Percentiles rank a stretch among this genome's conserved stretches.
Conservation (phyloP, 2,888 invertebrate genomes). For the Eupithecia pulchellata region DNA sequence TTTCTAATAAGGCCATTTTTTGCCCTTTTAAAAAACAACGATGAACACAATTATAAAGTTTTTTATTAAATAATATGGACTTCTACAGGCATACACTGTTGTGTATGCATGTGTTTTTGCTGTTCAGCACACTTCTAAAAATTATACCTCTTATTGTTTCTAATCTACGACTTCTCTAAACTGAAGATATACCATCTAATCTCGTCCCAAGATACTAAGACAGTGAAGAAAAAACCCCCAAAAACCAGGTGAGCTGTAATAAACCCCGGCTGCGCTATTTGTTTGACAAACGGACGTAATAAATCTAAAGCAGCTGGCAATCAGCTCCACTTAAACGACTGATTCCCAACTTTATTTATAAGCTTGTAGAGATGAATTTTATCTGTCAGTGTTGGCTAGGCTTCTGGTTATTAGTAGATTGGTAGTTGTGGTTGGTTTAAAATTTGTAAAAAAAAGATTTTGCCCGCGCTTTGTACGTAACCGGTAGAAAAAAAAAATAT, state of each 20-base stretch:
- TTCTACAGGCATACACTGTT: too few species aligned
- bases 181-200: too few species aligned
- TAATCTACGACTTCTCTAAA: too few species aligned
- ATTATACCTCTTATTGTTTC: too few species aligned
- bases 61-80: too few species aligned
- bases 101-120: too few species aligned
- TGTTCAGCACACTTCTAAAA: too few species aligned
- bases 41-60: too few species aligned
- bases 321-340: background rate
- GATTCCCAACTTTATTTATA: background rate
- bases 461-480: background rate
- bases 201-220: background rate
- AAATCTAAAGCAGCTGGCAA: background rate
- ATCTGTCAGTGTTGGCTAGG: background rate
- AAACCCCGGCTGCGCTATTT: background rate
- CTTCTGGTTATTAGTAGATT: background rate
- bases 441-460: background rate
- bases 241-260: background rate
- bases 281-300: constrained; percentile 3
- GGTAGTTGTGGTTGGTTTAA: background rate
- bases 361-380: background rate
- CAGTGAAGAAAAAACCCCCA: background rate
- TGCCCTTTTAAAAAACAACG: too few species aligned
- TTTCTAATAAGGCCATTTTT: too few species aligned
- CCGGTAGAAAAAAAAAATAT: background rate